phyloP scores from a whole-genome alignment of 2,113 vertebrate species.

The Pterophyllum scalare region DNA sequence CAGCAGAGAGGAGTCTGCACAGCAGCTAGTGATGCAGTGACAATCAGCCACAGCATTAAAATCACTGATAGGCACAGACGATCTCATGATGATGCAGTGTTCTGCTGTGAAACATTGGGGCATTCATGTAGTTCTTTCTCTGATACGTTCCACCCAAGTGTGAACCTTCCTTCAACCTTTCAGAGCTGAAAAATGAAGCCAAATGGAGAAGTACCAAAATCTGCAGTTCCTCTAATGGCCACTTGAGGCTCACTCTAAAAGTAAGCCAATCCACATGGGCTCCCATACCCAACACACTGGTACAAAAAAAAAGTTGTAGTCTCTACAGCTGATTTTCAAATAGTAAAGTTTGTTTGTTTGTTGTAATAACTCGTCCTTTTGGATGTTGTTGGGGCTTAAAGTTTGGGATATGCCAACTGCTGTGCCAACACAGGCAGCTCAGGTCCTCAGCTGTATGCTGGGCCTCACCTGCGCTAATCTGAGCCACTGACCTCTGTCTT shows the following conservation, averaged over 20 bases:
- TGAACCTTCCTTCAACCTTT: not conserved
- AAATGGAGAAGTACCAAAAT: not conserved
- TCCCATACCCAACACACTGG: not conserved
- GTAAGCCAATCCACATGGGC: not conserved
- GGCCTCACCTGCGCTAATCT: too few relatives aligned
- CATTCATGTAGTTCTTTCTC: not conserved
- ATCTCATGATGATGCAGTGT: not conserved
- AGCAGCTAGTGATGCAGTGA: not conserved
- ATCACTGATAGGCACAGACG: not conserved
- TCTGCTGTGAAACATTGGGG: not conserved
- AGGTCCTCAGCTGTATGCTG: too few relatives aligned
- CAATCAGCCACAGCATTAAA: not conserved
- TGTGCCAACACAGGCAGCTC: too few relatives aligned
- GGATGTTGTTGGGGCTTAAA: too few relatives aligned
- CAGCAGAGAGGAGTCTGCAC: not conserved
- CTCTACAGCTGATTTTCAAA: not conserved
- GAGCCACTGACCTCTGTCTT: not conserved
- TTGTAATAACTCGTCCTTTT: too few relatives aligned
- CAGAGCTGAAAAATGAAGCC: not conserved
- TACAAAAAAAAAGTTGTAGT: not conserved
- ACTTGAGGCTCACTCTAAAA: not conserved
- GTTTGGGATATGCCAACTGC: too few relatives aligned
- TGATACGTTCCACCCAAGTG: not conserved
- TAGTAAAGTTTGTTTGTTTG: too few relatives aligned
- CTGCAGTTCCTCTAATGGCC: not conserved